phyloP scores from a whole-genome alignment of 2,888 invertebrate genomes.

The Parasteatoda lunata region DNA sequence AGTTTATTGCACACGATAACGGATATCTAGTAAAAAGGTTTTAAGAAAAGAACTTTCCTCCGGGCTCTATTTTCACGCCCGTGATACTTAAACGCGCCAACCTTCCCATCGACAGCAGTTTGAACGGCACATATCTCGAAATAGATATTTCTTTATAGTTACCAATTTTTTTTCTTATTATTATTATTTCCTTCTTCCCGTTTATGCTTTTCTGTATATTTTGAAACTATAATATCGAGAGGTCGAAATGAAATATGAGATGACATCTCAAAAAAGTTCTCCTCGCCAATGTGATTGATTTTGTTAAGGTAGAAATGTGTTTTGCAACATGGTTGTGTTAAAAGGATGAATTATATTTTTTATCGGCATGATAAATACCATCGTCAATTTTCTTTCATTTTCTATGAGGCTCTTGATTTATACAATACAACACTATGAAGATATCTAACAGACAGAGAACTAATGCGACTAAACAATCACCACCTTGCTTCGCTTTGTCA shows the following conservation, averaged over 20 bases:
- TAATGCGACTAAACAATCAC: too few relatives aligned
- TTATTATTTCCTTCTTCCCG: not conserved
- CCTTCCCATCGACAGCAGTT: conserved; percentile 20
- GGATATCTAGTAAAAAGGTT: conserved; percentile 54
- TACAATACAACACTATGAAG: too few relatives aligned
- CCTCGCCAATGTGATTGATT: too few relatives aligned
- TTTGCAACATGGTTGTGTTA: too few relatives aligned
- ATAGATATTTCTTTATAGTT: conserved; percentile 59
- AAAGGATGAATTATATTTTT: too few relatives aligned
- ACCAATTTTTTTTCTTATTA: conserved; percentile 38
- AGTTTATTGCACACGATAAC: conserved; percentile 58
- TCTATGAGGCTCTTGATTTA: too few relatives aligned
- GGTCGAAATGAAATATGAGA: conserved; percentile 53
- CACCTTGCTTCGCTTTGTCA: too few relatives aligned
- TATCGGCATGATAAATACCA: too few relatives aligned
- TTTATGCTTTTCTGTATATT: not conserved
- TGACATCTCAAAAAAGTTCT: conserved; percentile 13
- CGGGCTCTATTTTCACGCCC: conserved; percentile 59
- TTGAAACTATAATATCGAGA: conserved; percentile 49
- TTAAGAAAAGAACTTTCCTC: conserved; percentile 52
- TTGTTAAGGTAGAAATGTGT: too few relatives aligned
- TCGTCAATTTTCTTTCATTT: too few relatives aligned
- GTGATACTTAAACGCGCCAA: conserved; percentile 42
- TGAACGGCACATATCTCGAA: conserved; percentile 46
- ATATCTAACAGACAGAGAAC: too few relatives aligned